Conservation (phyloP, 2,113 vertebrate genomes). For the Nothoprocta pentlandii region DNA sequence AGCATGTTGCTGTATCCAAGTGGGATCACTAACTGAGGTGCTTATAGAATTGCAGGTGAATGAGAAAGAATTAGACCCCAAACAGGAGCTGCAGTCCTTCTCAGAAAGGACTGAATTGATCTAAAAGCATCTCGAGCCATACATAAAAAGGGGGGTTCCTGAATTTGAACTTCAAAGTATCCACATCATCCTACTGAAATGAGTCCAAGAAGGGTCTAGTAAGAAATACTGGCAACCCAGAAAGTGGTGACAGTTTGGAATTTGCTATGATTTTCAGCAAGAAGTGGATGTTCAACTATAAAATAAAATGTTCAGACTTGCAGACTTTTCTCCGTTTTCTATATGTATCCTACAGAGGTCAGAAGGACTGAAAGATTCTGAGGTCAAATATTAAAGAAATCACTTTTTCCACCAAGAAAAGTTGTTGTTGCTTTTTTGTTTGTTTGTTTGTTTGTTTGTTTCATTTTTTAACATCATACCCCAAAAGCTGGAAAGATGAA, state of each 20-base stretch:
- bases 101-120: background rate
- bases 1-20: background rate
- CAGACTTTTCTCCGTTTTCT: background rate
- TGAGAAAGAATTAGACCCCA: background rate
- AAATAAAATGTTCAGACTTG: slow-evolving; percentile 29
- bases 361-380: slow-evolving; percentile 3
- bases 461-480: background rate
- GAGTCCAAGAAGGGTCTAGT: slow-evolving; percentile 3
- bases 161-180: slow-evolving; percentile 6
- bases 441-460: rapidly evolving
- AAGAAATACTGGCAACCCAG: background rate
- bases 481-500: background rate
- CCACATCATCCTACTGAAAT: background rate
- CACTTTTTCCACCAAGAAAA: background rate
- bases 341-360: slow-evolving; percentile 8
- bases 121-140: background rate
- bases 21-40: background rate
- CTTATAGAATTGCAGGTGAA: background rate
- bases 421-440: background rate
- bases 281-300: slow-evolving; percentile 19
- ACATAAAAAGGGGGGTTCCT: background rate
- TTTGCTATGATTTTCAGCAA: slow-evolving; percentile 29
- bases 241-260: background rate
- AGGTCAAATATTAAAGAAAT: background rate
- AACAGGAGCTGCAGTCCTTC: background rate